These are phyloP conservation scores for Drosophila gaucha DNA, from an alignment of 2,888 invertebrate species.

Conservation along the genomic window DNA sequence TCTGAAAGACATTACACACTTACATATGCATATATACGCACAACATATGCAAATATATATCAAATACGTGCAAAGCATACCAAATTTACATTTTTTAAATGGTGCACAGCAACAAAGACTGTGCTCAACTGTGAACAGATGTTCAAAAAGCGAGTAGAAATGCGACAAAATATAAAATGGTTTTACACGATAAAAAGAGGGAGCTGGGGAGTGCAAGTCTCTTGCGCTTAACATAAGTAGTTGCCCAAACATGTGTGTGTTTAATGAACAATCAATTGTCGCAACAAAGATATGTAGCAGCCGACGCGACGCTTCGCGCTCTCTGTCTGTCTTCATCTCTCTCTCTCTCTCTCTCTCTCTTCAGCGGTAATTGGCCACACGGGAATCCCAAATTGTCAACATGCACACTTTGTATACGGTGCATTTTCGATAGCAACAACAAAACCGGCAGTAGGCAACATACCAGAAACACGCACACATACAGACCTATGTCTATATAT, in stretches of 20 bases:
- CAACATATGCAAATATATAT: conserved; percentile 19
- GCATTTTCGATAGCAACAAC: conserved; percentile 51
- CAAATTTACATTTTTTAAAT: conserved; percentile 38
- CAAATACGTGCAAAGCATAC: conserved; percentile 41
- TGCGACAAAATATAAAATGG: conserved; percentile 21
- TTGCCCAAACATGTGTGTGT: conserved; percentile 7
- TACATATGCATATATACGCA: not conserved
- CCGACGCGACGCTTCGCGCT: conserved; percentile 1
- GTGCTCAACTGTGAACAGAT: conserved; percentile 33
- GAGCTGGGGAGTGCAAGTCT: conserved; percentile 11
- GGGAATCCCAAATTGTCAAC: conserved; percentile 73
- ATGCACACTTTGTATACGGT: conserved; percentile 43
- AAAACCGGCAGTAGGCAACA: conserved; percentile 13
- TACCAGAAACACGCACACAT: conserved; percentile 5
- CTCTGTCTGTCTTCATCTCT: not conserved
- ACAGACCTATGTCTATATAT: conserved; percentile 6
- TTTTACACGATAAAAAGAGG: conserved; percentile 24
- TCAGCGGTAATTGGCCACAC: conserved; percentile 67
- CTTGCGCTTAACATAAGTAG: conserved; percentile 2
- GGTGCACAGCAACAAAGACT: conserved; percentile 11
- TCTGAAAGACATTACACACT: conserved; percentile 2
- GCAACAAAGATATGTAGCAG: conserved; percentile 27
- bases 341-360: not conserved
- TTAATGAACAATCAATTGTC: conserved; percentile 73
- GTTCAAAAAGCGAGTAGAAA: conserved; percentile 44